Conservation (phyloP, 2,113 vertebrate species). For the Paramisgurnus dabryanus region DNA sequence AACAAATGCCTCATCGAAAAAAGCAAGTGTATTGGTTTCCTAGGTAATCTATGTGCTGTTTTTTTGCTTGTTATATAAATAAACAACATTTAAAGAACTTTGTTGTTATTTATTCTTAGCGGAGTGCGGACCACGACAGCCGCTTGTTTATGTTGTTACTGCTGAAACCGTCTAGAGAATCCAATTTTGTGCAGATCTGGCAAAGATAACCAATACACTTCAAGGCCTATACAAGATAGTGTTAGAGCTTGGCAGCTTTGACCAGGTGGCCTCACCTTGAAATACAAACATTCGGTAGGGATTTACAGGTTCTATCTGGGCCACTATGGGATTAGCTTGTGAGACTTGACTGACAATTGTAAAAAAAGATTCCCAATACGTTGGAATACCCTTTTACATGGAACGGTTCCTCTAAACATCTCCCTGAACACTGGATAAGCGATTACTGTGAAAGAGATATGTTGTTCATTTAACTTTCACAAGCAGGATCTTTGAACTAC, state of each 20-base stretch:
- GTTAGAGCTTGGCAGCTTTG: constrained; percentile 20
- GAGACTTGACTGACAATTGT: constrained; percentile 35
- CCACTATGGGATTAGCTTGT: constrained; percentile 41
- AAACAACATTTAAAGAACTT: too few species aligned
- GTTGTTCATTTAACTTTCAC: constrained; percentile 26
- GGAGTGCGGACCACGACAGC: neutral
- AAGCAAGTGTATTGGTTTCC: too few species aligned
- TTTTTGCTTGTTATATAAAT: too few species aligned
- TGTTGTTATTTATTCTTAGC: too few species aligned
- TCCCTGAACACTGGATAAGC: constrained; percentile 13
- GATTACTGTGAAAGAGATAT: neutral
- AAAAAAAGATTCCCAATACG: constrained; percentile 35
- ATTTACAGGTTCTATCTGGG: constrained; percentile 44
- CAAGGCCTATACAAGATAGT: constrained; percentile 14
- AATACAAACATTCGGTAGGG: constrained; percentile 33
- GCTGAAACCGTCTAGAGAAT: constrained; percentile 17
- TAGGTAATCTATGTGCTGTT: too few species aligned
- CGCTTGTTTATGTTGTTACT: too few species aligned
- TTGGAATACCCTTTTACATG: constrained; percentile 18
- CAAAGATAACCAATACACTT: constrained; percentile 29
- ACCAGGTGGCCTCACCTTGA: constrained; percentile 44
- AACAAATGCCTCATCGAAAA: too few species aligned
- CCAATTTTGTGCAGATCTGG: constrained; percentile 28
- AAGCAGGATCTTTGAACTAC: neutral
- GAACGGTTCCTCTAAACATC: neutral